Base-by-base conservation (phyloP, 2,797 vertebrate species). In the Sus cebifrons region DNA sequence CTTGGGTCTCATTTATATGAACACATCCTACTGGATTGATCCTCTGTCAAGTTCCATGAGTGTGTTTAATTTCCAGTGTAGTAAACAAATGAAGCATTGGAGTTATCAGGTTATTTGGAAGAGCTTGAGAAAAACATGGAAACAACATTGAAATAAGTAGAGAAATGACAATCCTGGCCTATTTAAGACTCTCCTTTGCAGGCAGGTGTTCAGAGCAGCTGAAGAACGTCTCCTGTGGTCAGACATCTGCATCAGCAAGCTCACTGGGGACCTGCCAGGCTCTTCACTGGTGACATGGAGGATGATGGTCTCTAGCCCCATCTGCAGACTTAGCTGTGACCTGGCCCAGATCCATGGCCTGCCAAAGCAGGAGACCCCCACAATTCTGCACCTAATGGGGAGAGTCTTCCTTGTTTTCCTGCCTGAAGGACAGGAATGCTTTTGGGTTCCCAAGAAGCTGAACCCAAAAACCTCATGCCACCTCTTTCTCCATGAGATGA, bases 401-500 rank as follows among this genome's bases (percentile, higher is more conserved):
- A n/a, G 25, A 21, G 8, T 68, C 44, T 40, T 16, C 18, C 12
- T 68, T 70, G 36, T 56, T 27, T 71, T 78, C 3, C 29, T 98
- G 92, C 82, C 81, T 97, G 20, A 81, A 36, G 82, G 94, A 97
- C 64, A 97, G 95, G 93, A 95, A 2, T 4, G 62, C 85, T 83
- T 98, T 98, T 94, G 94, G 73, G n/a, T 98, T 97, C 95, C 96
- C 1, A 13, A 0, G 71, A 86, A 97, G 78, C 79, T 93, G 65
- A 87, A 71, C 29, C 52, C n/a, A 56, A 60, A 98, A 94, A 40
- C 96, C 96, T 6, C 2, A 58, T 71, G 27, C 96, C 6, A 93
- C 73, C 62, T 54, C 16, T 73, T 94, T 23, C 65, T 97, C 86
- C 97, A 95, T 81, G 94, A 97, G 64, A 97, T 97, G 73, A 89